These are phyloP conservation scores for Eupithecia tripunctaria DNA, from an alignment of 2,888 invertebrate genomes.

Conservation along the genomic window DNA sequence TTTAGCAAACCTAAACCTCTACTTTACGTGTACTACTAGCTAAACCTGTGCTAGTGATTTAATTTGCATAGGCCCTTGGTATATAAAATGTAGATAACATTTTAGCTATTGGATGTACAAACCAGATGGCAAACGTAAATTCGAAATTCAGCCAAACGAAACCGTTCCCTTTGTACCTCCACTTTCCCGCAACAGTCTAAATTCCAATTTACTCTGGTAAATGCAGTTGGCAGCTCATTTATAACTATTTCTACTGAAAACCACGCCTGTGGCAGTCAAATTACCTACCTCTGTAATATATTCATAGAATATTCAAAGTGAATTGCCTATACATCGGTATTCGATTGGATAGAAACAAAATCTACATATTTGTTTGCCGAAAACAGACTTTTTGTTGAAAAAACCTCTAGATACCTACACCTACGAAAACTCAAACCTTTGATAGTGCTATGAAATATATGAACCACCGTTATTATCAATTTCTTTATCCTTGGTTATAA, in stretches of 20 bases:
- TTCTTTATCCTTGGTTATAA: no score
- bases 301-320: slow-evolving; percentile 44
- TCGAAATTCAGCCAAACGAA: neutral
- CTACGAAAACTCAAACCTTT: no score
- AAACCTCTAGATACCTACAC: neutral
- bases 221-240: slow-evolving; percentile 22
- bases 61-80: no score
- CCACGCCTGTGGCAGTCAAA: slow-evolving; percentile 33
- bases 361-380: slow-evolving; percentile 16
- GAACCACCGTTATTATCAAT: no score
- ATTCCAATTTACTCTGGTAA: slow-evolving; percentile 1
- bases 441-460: no score
- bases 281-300: slow-evolving; percentile 41
- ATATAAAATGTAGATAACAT: no score
- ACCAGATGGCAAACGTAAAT: neutral
- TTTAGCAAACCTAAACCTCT: no score
- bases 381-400: slow-evolving; percentile 3
- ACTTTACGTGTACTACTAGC: no score
- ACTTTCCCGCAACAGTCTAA: neutral
- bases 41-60: no score
- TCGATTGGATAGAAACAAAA: slow-evolving; percentile 19
- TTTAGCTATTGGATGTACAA: no score
- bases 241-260: slow-evolving; percentile 12
- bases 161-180: neutral
- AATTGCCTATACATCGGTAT: slow-evolving; percentile 28